Conservation (phyloP, 2,113 vertebrate species). For the Megaceryle torquata region DNA sequence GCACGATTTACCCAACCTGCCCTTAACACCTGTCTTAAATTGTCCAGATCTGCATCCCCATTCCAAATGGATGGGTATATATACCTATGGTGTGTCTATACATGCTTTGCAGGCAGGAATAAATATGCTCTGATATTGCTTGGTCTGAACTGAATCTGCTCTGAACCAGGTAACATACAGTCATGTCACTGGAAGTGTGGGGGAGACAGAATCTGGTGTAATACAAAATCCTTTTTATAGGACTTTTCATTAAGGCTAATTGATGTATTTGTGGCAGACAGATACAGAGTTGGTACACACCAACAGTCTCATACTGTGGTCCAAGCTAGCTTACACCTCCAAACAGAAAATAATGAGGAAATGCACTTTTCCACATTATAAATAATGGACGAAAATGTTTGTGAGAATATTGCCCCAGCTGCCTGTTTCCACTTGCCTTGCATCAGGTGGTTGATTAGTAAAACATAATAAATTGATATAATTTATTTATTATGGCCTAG, state of each 20-base stretch:
- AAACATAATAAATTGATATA: neutral
- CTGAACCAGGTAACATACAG: neutral
- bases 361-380: neutral
- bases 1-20: neutral
- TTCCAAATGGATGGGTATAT: neutral
- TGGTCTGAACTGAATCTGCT: neutral
- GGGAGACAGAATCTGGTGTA: neutral
- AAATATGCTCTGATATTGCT: neutral
- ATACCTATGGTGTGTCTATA: neutral
- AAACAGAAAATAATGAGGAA: neutral
- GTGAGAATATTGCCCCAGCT: neutral
- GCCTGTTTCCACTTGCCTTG: neutral
- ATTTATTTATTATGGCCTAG: neutral
- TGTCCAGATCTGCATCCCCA: neutral
- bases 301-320: neutral
- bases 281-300: neutral
- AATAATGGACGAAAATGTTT: neutral
- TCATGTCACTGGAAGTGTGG: neutral
- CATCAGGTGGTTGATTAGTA: neutral
- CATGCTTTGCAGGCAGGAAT: neutral
- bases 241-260: conserved; percentile 51
- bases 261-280: neutral
- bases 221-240: neutral
- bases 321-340: neutral
- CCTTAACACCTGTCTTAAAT: neutral